Base-by-base conservation (phyloP, 1,140 invertebrate genomes). In the Dinothrombium tinctorium region DNA sequence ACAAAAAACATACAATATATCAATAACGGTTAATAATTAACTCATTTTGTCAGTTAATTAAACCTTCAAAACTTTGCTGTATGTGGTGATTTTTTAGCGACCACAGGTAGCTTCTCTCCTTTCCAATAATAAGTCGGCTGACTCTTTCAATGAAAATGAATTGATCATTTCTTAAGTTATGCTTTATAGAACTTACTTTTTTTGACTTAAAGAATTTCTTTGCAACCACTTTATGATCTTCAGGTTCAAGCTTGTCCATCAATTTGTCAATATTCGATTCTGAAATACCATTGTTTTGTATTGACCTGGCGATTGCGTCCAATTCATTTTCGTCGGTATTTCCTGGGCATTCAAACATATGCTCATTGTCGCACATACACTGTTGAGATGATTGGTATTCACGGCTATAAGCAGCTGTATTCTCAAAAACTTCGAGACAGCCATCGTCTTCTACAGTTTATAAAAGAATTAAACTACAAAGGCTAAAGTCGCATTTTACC, bases 281-380 rank as follows among this genome's bases (percentile, higher is more conserved):
- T 12, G 52, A 46, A 1, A 56, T 36, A 11, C 49, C 47, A 40
- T 51, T 47, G 42, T 49, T 54, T 49, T 48, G 51, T 24, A 58
- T 52, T 42, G 53, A 58, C 28, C 58, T 53, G 32, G 60, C 60
- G 35, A 61, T 47, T 40, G 57, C 54, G 17, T 61, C 53, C 23
- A 59, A 55, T 46, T 60, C 59, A 19, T 53, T 53, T 26, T 63
- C 59, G 14, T 51, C 42, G 12, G 51, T 51, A 14, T 48, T 48
- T 32, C 46, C 51, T 53, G 75, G 67, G 57, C 86, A 98, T 55
- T 82, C 75, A 54, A 95, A 80, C 90, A 98, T 96, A 60, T 99
- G 92, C 53, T 99, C 92, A 1, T 73, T 74, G 55, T 99, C 92
- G 49, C 92, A 99, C 68, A 92, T 87, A 55, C 90, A 98, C 40